Evolutionary conservation across 2,113 vertebrate genomes (phyloP).

Genomic region (Nothocercus julius): DNA sequence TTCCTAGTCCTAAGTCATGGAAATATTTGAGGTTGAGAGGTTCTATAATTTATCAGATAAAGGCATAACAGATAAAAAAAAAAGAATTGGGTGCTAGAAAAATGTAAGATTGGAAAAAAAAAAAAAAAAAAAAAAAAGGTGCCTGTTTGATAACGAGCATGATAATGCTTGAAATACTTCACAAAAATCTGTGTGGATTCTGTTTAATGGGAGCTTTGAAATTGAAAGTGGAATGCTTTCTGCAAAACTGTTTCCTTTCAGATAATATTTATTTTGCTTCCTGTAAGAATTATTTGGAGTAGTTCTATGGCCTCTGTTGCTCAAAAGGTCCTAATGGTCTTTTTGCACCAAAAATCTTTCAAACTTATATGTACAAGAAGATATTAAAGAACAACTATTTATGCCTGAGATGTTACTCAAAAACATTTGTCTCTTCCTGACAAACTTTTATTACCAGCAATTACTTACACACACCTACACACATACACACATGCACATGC

Average conservation of each 20-base stretch:
- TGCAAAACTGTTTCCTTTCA: neutral
- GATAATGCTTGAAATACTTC: neutral
- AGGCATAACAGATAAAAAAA: neutral
- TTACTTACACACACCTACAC: neutral
- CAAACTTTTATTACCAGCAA: neutral
- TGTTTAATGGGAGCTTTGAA: neutral
- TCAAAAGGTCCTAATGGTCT: neutral
- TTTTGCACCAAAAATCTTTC: neutral
- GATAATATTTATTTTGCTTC: neutral
- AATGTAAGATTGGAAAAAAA: neutral
- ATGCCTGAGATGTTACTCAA: neutral
- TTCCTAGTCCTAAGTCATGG: neutral
- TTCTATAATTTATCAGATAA: neutral
- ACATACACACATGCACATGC: neutral
- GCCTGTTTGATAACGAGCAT: neutral
- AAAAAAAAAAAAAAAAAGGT: neutral
- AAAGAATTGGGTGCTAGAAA: neutral
- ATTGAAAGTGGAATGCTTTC: neutral
- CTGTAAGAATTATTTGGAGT: neutral
- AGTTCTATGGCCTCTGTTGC: neutral
- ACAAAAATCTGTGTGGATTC: neutral
- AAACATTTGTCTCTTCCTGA: fast-evolving
- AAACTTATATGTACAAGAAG: neutral
- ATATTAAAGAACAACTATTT: neutral
- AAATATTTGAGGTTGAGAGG: neutral